These are phyloP conservation scores for Monochamus alternatus DNA, from an alignment of 2,888 invertebrate species.

Conservation along the genomic window DNA sequence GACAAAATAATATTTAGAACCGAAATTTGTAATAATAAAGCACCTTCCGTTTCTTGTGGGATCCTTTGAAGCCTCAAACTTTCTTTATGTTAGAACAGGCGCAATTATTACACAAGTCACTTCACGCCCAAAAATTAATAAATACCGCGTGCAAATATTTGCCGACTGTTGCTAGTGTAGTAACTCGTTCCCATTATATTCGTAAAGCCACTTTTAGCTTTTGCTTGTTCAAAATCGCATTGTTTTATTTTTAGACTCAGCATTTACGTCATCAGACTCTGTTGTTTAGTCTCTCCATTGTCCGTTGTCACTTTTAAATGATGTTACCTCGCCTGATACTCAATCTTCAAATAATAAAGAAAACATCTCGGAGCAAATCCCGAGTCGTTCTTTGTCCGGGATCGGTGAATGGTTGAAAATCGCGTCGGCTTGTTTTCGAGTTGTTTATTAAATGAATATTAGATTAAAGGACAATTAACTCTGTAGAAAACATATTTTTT, in stretches of 20 bases:
- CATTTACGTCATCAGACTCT: conserved; percentile 30
- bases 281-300: conserved; percentile 29
- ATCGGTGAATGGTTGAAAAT: neutral
- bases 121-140: neutral
- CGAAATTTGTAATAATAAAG: no score
- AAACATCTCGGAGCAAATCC: conserved; percentile 5
- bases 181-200: neutral
- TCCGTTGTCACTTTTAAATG: conserved; percentile 23
- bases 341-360: conserved; percentile 18
- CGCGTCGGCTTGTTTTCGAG: neutral
- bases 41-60: no score
- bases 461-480: conserved; percentile 7
- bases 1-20: no score
- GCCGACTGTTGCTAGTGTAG: no score
- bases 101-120: conserved; percentile 5
- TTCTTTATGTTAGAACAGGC: no score
- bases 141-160: neutral
- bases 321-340: conserved; percentile 2
- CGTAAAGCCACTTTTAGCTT: conserved; percentile 1
- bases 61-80: no score
- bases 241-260: conserved; percentile 23
- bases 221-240: conserved; percentile 26
- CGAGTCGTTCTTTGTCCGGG: neutral
- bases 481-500: neutral
- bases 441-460: neutral